A percentile compares a stretch with the other conserved stretches of the same genome.
Conservation (phyloP, 2,888 invertebrate species). For the Leuctra nigra region DNA sequence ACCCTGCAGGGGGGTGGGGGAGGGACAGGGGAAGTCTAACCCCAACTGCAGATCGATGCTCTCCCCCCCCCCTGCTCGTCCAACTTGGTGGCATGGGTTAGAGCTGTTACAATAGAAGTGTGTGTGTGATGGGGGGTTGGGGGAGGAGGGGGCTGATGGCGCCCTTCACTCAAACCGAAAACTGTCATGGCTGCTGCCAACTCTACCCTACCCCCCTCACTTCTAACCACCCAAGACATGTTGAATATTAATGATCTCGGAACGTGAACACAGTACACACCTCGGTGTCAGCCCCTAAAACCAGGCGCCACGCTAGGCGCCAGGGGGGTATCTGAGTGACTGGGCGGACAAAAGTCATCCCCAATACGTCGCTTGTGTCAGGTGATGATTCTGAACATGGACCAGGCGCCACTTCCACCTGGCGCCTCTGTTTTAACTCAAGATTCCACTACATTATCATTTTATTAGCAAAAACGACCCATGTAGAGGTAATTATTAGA, state of each 20-base stretch:
- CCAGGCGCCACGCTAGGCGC: too few relatives aligned
- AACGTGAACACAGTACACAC: neutral
- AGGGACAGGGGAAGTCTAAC: conserved; percentile 4
- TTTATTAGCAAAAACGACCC: too few relatives aligned
- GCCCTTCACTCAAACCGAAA: conserved; percentile 24
- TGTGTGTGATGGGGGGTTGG: neutral
- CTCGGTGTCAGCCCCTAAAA: neutral
- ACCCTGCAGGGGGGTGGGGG: conserved; percentile 1
- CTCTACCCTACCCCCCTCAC: conserved; percentile 17
- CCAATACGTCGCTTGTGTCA: too few relatives aligned
- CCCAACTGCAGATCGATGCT: conserved; percentile 17
- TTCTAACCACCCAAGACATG: conserved; percentile 13
- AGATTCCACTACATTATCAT: too few relatives aligned
- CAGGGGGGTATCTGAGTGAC: too few relatives aligned
- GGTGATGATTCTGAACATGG: too few relatives aligned
- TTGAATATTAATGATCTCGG: conserved; percentile 23
- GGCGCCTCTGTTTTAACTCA: too few relatives aligned
- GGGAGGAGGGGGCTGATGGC: conserved; percentile 15
- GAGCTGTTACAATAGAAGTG: conserved; percentile 23
- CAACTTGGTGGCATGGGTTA: conserved; percentile 12
- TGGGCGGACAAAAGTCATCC: too few relatives aligned
- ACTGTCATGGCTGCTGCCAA: conserved; percentile 21
- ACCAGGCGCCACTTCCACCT: too few relatives aligned
- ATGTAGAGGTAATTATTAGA: too few relatives aligned
- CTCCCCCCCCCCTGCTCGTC: neutral